Evolutionary conservation across 2,797 vertebrate genomes (phyloP).

Genomic region (Gymnopithys bicolor): DNA sequence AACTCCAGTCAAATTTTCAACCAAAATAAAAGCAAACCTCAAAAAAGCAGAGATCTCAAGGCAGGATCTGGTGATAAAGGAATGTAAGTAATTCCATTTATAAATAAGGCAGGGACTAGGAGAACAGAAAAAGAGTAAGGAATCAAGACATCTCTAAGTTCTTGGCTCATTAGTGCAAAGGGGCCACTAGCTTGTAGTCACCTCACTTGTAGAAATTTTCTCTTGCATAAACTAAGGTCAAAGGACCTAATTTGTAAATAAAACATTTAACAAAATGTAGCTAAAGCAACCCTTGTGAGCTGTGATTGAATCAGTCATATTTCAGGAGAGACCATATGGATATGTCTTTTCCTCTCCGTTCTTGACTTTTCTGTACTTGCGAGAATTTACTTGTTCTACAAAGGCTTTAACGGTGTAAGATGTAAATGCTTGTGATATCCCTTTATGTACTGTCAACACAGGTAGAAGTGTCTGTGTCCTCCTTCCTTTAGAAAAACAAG

Average conservation of each 20-base stretch:
- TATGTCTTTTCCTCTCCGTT: background rate
- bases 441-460: background rate
- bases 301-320: background rate
- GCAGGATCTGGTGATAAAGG: background rate
- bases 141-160: background rate
- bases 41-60: background rate
- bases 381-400: background rate
- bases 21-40: background rate
- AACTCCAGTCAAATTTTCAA: background rate
- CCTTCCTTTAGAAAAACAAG: background rate
- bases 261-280: background rate
- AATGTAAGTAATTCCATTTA: background rate
- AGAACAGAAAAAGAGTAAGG: background rate
- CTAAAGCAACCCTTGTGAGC: background rate
- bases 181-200: background rate
- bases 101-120: background rate
- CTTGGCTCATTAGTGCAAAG: background rate
- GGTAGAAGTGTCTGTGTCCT: background rate
- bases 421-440: background rate
- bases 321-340: background rate
- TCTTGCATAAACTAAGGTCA: background rate
- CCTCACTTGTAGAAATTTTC: background rate
- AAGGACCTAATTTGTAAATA: background rate
- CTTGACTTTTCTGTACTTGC: background rate
- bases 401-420: background rate